Conservation (phyloP, 1,140 invertebrate genomes). For the Hylaeus volcanicus region DNA sequence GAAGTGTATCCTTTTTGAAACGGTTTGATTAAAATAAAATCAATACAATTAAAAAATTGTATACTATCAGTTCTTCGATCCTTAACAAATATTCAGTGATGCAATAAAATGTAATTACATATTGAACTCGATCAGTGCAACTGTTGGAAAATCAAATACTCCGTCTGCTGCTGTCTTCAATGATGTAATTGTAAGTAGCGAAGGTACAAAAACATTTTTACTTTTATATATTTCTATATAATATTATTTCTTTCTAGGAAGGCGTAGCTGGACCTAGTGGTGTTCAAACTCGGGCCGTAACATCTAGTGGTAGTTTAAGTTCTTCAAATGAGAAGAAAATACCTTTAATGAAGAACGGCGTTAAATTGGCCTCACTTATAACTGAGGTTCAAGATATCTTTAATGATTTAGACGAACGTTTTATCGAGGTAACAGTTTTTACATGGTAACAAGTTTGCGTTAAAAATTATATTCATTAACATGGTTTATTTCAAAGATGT, state of each 20-base stretch:
- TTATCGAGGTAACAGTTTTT: constrained; percentile 80
- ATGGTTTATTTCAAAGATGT: constrained; percentile 83
- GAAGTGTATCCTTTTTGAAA: constrained; percentile 84
- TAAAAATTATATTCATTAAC: background rate
- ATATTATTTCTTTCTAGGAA: constrained; percentile 46
- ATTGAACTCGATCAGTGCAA: constrained; percentile 79
- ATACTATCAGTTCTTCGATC: constrained; percentile 1
- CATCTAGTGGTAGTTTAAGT: constrained; percentile 29
- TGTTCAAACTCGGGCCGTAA: constrained; percentile 21
- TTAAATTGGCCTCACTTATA: constrained; percentile 83
- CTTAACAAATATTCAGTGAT: constrained; percentile 79
- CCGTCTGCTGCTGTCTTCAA: constrained; percentile 11
- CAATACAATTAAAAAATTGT: constrained; percentile 11
- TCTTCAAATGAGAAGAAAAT: constrained; percentile 23
- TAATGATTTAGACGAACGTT: constrained; percentile 88
- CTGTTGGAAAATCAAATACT: constrained; percentile 43
- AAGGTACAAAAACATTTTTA: constrained; percentile 11
- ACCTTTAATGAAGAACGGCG: constrained; percentile 61
- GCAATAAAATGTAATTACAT: constrained; percentile 83
- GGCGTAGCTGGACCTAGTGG: constrained; percentile 46
- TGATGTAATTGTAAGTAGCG: constrained; percentile 53
- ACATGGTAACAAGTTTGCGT: background rate
- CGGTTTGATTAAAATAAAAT: background rate
- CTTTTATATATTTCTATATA: constrained; percentile 1
- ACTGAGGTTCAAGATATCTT: constrained; percentile 89